Conservation (phyloP, 1,140 invertebrate species). For the Lepidurus apus region DNA sequence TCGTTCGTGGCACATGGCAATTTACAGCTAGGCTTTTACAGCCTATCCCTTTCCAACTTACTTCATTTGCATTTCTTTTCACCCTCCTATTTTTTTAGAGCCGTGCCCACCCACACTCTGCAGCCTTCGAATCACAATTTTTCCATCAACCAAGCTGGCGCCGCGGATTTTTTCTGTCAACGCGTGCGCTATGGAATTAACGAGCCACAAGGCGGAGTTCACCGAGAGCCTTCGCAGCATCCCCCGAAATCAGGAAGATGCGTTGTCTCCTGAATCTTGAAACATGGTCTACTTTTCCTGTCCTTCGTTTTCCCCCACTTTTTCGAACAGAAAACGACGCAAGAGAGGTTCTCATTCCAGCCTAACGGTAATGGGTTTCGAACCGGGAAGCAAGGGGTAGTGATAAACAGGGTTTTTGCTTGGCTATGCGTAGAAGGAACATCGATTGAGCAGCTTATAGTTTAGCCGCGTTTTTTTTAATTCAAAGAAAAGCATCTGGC, state of each 20-base stretch:
- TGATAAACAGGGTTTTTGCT: slow-evolving; percentile 14
- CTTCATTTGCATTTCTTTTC: slow-evolving; percentile 19
- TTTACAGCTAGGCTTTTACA: slow-evolving; percentile 1
- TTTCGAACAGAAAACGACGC: not conserved
- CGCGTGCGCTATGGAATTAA: not conserved
- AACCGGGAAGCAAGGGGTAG: not conserved
- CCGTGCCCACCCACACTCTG: not conserved
- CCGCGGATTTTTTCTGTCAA: not conserved
- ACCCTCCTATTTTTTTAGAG: not conserved
- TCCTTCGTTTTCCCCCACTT: not conserved
- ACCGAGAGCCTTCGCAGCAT: not conserved
- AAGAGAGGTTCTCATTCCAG: not conserved
- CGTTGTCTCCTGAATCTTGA: not conserved
- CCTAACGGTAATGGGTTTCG: slow-evolving; percentile 1
- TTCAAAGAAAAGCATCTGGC: slow-evolving; percentile 6
- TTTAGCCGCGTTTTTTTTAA: too few relatives aligned
- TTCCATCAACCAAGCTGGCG: not conserved
- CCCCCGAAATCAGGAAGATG: not conserved
- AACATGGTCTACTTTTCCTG: not conserved
- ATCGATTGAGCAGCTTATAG: slow-evolving; percentile 9
- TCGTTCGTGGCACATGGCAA: not conserved
- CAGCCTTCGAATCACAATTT: slow-evolving; percentile 15
- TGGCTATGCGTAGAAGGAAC: not conserved
- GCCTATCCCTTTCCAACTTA: slow-evolving; percentile 13
- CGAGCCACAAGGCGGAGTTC: not conserved